Evolutionary conservation across 2,888 invertebrate species (phyloP), one percentile per base, ranked within the genome.

Genomic region (Caenorhabditis sp.): DNA sequence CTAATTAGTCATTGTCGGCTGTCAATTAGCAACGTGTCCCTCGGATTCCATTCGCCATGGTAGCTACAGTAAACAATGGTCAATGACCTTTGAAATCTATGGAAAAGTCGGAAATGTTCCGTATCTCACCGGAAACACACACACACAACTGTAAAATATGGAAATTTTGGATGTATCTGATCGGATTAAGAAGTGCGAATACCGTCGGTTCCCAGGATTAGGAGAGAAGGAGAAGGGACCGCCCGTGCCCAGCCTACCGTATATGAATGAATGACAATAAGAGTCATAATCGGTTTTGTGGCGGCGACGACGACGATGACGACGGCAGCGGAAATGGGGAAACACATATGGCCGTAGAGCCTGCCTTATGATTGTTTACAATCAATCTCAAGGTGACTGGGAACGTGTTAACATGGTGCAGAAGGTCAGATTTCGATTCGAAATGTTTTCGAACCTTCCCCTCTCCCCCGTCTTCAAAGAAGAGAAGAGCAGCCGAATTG

Each of bases 181-280:
- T 60, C 60, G 76, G 76, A 76, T 76, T 76, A 76, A 13, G 11
- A 40, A 13, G 40, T 40, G 40, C 28, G 64, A 40, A 15, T 6
- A 40, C 5, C 32, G 32, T 32, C 32, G 32, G 11, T 40, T 47
- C 47, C 18, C 47, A 47, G 8, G 47, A 47, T 47, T 47, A 47
- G 47, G 47, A 47, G 18, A 3, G 40, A 15, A 5, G 15, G 3
- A 40, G 40, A n/a, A n/a, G n/a, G n/a, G n/a, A n/a, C 15, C 40
- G 40, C 35, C 6, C 40, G 15, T 40, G 40, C 40, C 40, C 3
- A 9, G 9, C 32, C 32, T 32, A 32, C 40, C 40, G 40, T 40
- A 15, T 47, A n/a, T 18, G 32, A 18, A 40, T 18, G 11, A 47
- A 15, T 40, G 40, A 40, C 40, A 15, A 40, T 9, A 40, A 50